phyloP scores from a whole-genome alignment of 2,797 vertebrate species.

The Hyperoplus immaculatus region DNA sequence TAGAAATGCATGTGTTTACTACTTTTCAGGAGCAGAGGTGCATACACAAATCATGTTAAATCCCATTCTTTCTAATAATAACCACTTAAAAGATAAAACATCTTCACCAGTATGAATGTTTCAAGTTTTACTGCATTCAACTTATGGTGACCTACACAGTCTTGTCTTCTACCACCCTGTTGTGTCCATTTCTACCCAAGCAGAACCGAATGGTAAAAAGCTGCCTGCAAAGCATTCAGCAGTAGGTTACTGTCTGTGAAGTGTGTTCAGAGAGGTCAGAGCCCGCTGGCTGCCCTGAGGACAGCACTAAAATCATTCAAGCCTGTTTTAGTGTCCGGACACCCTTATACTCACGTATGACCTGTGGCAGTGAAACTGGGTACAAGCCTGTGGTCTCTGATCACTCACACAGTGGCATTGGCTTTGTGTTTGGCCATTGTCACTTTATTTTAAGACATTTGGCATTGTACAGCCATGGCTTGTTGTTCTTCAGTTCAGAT shows the following conservation, averaged over 20 bases:
- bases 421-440: constrained; percentile 34
- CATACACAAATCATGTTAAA: constrained; percentile 20
- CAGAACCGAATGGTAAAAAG: constrained; percentile 73
- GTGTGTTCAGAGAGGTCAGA: constrained; percentile 73
- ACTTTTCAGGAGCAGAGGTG: neutral
- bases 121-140: constrained; percentile 7
- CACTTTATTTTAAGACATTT: constrained; percentile 32
- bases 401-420: constrained; percentile 61
- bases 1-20: constrained; percentile 48
- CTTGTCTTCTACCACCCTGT: constrained; percentile 43
- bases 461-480: neutral
- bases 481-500: constrained; percentile 9
- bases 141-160: constrained; percentile 41
- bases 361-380: constrained; percentile 72
- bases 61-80: constrained; percentile 18
- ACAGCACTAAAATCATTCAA: constrained; percentile 83
- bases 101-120: constrained; percentile 18
- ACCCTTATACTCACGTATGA: constrained; percentile 71
- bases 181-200: constrained; percentile 53
- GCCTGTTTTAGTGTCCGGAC: constrained; percentile 80
- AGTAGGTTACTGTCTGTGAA: constrained; percentile 63
- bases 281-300: constrained; percentile 75
- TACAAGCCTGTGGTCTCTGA: constrained; percentile 46
- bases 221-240: constrained; percentile 62
- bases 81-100: constrained; percentile 13